Conservation (phyloP, 2,113 vertebrate species). For the Peromyscus polionotus region DNA sequence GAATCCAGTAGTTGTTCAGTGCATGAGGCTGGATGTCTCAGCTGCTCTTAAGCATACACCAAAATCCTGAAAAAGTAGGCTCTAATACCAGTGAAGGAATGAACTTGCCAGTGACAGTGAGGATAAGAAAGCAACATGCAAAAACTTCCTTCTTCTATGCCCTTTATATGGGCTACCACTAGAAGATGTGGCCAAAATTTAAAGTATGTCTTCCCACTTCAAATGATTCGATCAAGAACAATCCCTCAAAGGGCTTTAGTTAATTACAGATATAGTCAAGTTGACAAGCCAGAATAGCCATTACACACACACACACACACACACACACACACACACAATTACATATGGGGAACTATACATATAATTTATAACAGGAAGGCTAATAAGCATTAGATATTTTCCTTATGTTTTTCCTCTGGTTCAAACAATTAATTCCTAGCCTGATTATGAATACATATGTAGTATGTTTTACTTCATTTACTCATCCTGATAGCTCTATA, state of each 20-base stretch:
- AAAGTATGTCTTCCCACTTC: background rate
- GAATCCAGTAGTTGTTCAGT: background rate
- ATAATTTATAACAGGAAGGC: background rate
- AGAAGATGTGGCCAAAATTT: background rate
- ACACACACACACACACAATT: background rate
- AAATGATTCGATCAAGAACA: background rate
- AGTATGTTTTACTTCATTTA: constrained; percentile 3
- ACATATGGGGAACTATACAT: background rate
- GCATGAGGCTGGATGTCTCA: background rate
- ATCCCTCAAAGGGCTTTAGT: background rate
- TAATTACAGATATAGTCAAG: background rate
- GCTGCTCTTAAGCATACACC: background rate
- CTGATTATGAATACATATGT: background rate
- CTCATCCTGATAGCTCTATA: background rate
- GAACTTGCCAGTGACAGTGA: background rate
- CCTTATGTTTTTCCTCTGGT: constrained; percentile 1
- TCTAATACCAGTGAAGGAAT: background rate
- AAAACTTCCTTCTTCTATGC: background rate
- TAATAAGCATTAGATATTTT: constrained; percentile 24
- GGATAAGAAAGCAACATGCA: background rate
- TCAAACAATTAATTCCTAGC: constrained; percentile 5
- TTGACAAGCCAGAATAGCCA: background rate
- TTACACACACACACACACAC: background rate
- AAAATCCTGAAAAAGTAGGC: background rate
- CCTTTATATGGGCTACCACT: background rate